phyloP scores from a whole-genome alignment of 2,113 vertebrate genomes.

The Casuarius casuarius region DNA sequence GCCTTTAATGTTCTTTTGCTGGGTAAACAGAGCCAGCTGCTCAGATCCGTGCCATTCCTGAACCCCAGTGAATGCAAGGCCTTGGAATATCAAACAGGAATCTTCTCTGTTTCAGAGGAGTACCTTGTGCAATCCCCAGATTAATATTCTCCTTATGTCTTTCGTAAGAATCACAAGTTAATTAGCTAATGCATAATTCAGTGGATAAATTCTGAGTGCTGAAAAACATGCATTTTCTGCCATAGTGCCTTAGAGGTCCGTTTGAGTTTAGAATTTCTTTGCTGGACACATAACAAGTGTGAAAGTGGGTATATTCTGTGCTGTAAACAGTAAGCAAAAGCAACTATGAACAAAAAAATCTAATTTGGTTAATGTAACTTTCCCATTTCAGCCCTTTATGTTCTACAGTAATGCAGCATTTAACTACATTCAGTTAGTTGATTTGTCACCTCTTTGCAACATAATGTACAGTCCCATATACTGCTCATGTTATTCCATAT shows the following conservation, averaged over 20 bases:
- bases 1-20: background rate
- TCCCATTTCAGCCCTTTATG: background rate
- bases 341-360: background rate
- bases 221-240: background rate
- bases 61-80: background rate
- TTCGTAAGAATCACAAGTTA: constrained; percentile 48
- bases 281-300: background rate
- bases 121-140: background rate
- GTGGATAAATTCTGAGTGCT: constrained; percentile 45
- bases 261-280: background rate
- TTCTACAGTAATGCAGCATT: background rate
- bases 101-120: background rate
- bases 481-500: background rate
- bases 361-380: background rate
- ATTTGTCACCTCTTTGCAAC: background rate
- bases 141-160: background rate
- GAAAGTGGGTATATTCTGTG: background rate
- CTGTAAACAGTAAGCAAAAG: background rate
- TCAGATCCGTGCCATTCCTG: background rate
- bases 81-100: background rate
- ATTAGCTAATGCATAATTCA: constrained; percentile 67
- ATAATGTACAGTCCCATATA: background rate
- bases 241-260: background rate
- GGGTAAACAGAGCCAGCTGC: background rate
- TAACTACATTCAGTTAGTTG: background rate